Evolutionary conservation across 2,113 vertebrate genomes (phyloP).

Genomic region (Chionis minor): DNA sequence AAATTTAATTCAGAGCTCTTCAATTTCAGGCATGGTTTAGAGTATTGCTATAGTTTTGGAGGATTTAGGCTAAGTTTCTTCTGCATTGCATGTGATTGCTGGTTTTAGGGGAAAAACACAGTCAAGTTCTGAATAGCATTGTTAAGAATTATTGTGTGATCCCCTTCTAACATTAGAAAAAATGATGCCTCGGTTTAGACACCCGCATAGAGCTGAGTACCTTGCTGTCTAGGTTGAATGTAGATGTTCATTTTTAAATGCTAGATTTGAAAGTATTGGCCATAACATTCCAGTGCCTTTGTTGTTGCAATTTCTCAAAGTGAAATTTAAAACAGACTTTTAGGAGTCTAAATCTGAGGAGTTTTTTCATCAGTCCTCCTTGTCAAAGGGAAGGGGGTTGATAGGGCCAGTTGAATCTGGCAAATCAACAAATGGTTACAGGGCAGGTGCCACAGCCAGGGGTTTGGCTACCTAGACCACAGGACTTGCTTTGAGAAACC

Average conservation of each 20-base stretch:
- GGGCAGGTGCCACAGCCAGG: too few species aligned
- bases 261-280: neutral
- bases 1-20: conserved; percentile 9
- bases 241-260: neutral
- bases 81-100: neutral
- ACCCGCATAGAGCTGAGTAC: accelerated
- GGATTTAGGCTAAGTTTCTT: neutral
- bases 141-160: neutral
- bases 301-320: neutral
- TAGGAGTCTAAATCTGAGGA: neutral
- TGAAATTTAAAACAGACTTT: neutral
- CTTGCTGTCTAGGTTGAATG: neutral
- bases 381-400: too few species aligned
- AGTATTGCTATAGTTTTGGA: neutral
- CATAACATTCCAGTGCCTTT: neutral
- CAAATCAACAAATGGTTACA: too few species aligned
- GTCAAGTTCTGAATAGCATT: neutral
- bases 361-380: too few species aligned
- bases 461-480: too few species aligned
- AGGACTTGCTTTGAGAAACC: too few species aligned
- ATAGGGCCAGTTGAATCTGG: too few species aligned
- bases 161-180: neutral
- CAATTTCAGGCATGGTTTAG: conserved; percentile 4
- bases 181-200: neutral
- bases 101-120: neutral